Base-by-base conservation (phyloP, 2,113 vertebrate genomes). In the Orcinus orca region DNA sequence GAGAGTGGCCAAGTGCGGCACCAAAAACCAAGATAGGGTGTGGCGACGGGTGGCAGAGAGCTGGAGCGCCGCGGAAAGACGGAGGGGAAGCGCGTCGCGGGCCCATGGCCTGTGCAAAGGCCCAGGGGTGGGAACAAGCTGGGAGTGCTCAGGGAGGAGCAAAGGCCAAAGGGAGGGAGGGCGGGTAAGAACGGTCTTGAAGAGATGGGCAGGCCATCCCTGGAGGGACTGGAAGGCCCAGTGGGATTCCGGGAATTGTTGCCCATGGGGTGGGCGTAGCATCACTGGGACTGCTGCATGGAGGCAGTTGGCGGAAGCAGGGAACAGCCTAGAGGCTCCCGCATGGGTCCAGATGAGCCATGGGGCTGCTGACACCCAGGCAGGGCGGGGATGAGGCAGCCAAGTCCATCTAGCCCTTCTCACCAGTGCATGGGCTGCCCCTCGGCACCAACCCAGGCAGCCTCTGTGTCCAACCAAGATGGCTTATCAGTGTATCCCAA, bases 211-310 rank as follows among this genome's bases (percentile, higher is more conserved):
- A 25, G 47, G 31, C 44, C 26, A 10, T 29, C 3, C 31, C n/a
- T 0, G 11, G 73, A 74, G 67, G 38, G 60, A 20, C 4, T 2
- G 1, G 29, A 3, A 29, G 13, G 29, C 5, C 23, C 7, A 6
- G 10, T 8, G 2, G n/a, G 12, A 63, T 20, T 25, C 41, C 0
- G 0, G 60, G 26, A 17, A 26, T 5, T 0, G 12, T 2, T 44
- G 58, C 36, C 29, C 15, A 6, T 1, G 26, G 25, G 23, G 38
- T 0, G 2, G 36, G 81, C 0, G 8, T 1, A 36, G 79, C 7
- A 29, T 38, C 71, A 6, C 62, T 29, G 62, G 33, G 50, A 9
- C 50, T n/a, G 85, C 44, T 31, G 76, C 33, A 0, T 1, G 18
- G 63, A 55, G 25, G 14, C 10, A 83, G 44, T 1, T 8, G 23